These are phyloP conservation scores for Empis stercorea DNA, from an alignment of 2,888 invertebrate species.

Conservation along the genomic window DNA sequence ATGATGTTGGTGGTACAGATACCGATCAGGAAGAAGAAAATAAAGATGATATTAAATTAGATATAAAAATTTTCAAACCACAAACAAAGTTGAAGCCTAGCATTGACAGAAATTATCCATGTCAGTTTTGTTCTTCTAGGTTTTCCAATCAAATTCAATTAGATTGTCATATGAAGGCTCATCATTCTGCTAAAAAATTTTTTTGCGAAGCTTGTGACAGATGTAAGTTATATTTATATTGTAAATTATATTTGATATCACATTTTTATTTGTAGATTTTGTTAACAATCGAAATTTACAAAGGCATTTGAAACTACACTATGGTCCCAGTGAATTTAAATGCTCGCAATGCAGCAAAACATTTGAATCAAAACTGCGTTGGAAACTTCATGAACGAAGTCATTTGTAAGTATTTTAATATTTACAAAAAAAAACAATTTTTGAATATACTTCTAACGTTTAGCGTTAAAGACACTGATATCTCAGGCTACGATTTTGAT, in stretches of 20 bases:
- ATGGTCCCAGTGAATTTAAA: not conserved
- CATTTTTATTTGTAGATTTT: not conserved
- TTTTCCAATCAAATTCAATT: not conserved
- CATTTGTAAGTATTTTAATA: not conserved
- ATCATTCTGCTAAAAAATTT: not conserved
- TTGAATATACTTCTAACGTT: not conserved
- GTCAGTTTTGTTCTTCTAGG: not conserved
- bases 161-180: not conserved
- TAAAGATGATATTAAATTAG: not conserved
- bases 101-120: not conserved
- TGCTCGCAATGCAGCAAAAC: not conserved
- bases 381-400: not conserved
- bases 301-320: not conserved
- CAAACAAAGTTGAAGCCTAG: not conserved
- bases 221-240: not conserved
- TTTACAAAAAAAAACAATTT: not conserved
- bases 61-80: not conserved
- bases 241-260: too few species aligned
- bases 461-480: not conserved
- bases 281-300: not conserved
- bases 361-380: not conserved
- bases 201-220: not conserved
- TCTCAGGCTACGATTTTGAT: constrained; percentile 9
- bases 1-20: too few species aligned
- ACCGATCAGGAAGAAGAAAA: too few species aligned